Evolutionary conservation across 1,140 invertebrate species (phyloP).

Genomic region (Dryas iulia): DNA sequence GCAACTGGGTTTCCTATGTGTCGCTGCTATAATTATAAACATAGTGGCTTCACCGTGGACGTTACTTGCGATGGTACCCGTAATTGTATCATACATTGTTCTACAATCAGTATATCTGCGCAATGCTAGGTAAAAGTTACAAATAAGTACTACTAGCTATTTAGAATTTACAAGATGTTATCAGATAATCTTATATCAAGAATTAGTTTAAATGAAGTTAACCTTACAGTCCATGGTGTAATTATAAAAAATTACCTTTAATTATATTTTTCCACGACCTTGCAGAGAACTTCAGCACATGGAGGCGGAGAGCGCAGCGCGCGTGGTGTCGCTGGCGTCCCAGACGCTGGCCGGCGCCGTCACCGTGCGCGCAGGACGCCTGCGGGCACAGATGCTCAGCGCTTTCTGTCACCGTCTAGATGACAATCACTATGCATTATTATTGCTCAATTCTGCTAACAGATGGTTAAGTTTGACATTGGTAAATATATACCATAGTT

Average conservation of each 20-base stretch:
- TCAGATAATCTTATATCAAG: too few relatives aligned
- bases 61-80: slow-evolving; percentile 84
- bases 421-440: slow-evolving; percentile 87
- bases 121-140: slow-evolving; percentile 83
- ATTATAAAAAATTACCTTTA: too few relatives aligned
- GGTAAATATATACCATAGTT: slow-evolving; percentile 73
- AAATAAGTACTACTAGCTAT: neutral
- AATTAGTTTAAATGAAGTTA: too few relatives aligned
- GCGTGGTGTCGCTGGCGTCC: slow-evolving; percentile 86
- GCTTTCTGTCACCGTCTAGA: slow-evolving; percentile 85
- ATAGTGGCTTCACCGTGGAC: slow-evolving; percentile 87
- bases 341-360: slow-evolving; percentile 86
- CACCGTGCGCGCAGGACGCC: slow-evolving; percentile 86
- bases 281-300: slow-evolving; percentile 86
- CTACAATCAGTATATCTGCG: slow-evolving; percentile 87
- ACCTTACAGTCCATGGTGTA: too few relatives aligned
- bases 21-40: slow-evolving; percentile 87
- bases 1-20: slow-evolving; percentile 86
- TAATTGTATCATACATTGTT: slow-evolving; percentile 84
- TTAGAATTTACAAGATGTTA: too few relatives aligned
- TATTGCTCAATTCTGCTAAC: slow-evolving; percentile 89
- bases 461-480: slow-evolving; percentile 90
- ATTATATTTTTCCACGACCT: too few relatives aligned
- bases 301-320: slow-evolving; percentile 85
- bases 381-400: slow-evolving; percentile 84